A percentile compares a stretch with the other conserved stretches of the same genome.
Evolutionary conservation across 53 echinoderm and acorn worm species (phyloP).

Genomic region (Actinopyga echinites): DNA sequence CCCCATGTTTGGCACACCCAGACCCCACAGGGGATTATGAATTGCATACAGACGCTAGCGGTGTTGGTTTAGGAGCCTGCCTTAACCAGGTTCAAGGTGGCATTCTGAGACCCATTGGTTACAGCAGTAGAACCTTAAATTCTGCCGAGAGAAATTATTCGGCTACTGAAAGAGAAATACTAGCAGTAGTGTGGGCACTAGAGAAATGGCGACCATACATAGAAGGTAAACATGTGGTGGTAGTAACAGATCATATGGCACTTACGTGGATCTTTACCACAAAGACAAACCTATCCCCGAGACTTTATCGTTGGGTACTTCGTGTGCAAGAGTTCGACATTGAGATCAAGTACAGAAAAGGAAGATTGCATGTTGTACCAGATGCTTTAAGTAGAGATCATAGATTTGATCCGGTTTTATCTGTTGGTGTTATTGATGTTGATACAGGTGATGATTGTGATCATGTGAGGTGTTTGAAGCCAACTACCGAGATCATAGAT

Average conservation of each 20-base stretch:
- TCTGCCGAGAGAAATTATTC: constrained; percentile 53
- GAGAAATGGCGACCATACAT: constrained; percentile 42
- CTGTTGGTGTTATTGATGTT: neutral
- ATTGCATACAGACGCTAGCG: neutral
- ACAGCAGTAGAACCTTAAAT: constrained; percentile 44
- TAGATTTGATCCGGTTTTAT: neutral
- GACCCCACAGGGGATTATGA: neutral
- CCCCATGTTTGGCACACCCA: neutral
- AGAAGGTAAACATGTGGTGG: constrained; percentile 25
- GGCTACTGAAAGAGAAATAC: constrained; percentile 47
- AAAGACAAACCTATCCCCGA: constrained; percentile 6
- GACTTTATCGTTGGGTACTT: constrained; percentile 50
- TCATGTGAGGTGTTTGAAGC: neutral
- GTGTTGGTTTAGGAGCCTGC: neutral
- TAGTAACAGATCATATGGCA: constrained; percentile 32
- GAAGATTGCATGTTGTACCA: constrained; percentile 34
- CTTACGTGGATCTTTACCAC: constrained; percentile 25
- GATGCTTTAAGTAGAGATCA: constrained; percentile 30
- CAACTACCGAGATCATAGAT: neutral
- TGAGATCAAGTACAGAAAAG: constrained; percentile 46
- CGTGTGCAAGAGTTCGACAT: constrained; percentile 48
- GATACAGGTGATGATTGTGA: neutral
- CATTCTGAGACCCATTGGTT: constrained; percentile 25
- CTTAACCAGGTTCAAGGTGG: neutral
- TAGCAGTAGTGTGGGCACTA: constrained; percentile 55